Base-by-base conservation (phyloP, 2,888 invertebrate species). In the Cancer borealis region DNA sequence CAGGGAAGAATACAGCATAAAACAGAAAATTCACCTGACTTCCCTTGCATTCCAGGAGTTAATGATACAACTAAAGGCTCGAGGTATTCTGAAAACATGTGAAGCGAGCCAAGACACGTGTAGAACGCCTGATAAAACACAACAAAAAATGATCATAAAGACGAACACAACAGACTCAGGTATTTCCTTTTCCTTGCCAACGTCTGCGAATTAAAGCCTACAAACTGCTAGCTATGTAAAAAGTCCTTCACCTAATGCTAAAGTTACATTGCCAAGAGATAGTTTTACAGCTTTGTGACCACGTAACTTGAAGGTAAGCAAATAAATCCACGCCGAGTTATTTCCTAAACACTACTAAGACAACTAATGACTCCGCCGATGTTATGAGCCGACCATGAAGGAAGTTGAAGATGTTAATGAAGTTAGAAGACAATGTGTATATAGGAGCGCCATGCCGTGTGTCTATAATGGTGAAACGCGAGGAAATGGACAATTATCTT, bases 31-130 rank as follows among this genome's bases (percentile, higher is more conserved):
- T 66, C n/a, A 66, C 21, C n/a, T n/a, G n/a, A n/a, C 5, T 66
- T 66, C 21, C 66, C n/a, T 66, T 66, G 66, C 66, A 66, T 21
- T n/a, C 66, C n/a, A 66, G 66, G 66, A 30, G 79, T 79, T 79
- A 79, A 79, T 79, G 79, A 79, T 30, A 30, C 79, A 79, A 79
- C 30, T 26, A 79, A 30, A 79, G 79, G 30, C 30, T 30, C 30
- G 30, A 26, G 79, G 79, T 79, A 79, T 79, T 79, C 30, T 30
- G 79, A 30, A 79, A 79, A 30, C 79, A 79, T 26, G 79, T 30
- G 79, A 79, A 30, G 79, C 79, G 79, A 79, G 79, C 26, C 26
- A 30, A 79, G 79, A 79, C 79, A 79, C 30, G 79, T 79, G 79
- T 30, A 79, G 30, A 12, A 79, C 79, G 26, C 5, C 79, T 79